phyloP scores from a whole-genome alignment of 2,888 invertebrate genomes.

The Julus scandinavius region DNA sequence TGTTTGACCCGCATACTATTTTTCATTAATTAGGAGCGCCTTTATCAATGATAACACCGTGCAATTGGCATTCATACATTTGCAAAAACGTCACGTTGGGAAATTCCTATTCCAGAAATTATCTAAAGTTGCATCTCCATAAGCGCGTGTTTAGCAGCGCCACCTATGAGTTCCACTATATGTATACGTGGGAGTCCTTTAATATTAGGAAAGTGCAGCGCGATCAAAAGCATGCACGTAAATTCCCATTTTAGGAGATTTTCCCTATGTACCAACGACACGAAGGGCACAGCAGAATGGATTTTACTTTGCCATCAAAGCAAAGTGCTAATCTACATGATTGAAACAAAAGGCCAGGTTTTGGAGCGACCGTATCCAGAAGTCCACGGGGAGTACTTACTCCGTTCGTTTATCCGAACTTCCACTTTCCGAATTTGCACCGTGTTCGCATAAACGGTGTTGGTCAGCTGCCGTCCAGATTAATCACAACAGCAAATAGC shows the following conservation, averaged over 20 bases:
- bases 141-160: neutral
- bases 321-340: conserved; percentile 20
- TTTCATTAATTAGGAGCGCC: too few relatives aligned
- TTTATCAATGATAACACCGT: too few relatives aligned
- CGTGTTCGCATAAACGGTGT: neutral
- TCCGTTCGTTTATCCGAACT: neutral
- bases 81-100: too few relatives aligned
- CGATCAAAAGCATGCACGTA: neutral
- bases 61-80: too few relatives aligned
- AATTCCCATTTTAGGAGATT: conserved; percentile 15
- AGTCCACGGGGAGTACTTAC: neutral
- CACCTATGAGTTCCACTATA: neutral
- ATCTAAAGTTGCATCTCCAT: too few relatives aligned
- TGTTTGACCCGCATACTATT: too few relatives aligned
- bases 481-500: conserved; percentile 17
- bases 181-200: neutral
- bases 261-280: neutral
- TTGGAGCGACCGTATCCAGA: neutral
- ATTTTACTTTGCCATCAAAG: conserved; percentile 14
- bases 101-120: too few relatives aligned
- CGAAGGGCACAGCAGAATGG: neutral
- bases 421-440: neutral
- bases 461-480: neutral
- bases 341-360: conserved; percentile 4
- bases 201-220: neutral